Evolutionary conservation across 2,797 vertebrate species (phyloP).

Genomic region (Uromys caudimaculatus): DNA sequence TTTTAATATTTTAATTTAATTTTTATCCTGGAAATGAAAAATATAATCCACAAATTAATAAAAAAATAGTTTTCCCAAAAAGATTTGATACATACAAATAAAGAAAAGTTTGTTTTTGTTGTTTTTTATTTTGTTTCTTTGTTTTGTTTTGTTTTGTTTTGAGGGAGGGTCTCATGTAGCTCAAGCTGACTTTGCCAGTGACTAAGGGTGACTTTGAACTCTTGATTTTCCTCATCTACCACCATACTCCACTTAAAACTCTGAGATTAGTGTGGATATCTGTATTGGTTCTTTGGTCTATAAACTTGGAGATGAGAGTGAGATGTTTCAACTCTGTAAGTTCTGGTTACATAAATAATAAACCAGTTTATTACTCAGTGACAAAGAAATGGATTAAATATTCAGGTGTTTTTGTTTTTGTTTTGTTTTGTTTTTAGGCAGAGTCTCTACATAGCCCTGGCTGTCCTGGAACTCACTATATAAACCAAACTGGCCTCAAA

Average conservation of each 20-base stretch:
- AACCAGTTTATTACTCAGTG: not conserved
- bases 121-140: not conserved
- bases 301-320: not conserved
- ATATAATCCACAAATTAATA: not conserved
- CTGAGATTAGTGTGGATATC: not conserved
- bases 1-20: not conserved
- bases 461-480: not conserved
- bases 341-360: not conserved
- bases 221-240: not conserved
- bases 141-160: too few species aligned
- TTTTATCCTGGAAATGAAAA: not conserved
- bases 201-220: not conserved
- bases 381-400: not conserved
- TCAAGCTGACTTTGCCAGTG: not conserved
- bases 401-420: not conserved
- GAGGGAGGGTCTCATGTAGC: not conserved
- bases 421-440: not conserved
- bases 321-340: not conserved
- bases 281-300: not conserved
- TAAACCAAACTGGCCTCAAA: not conserved
- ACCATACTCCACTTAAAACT: not conserved
- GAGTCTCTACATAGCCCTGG: not conserved
- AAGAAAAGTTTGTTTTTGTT: not conserved
- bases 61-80: constrained; percentile 11
- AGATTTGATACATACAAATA: not conserved